Evolutionary conservation across 2,888 invertebrate species (phyloP), one percentile per base, ranked within the genome.

Genomic region (Nasonia oneida): DNA sequence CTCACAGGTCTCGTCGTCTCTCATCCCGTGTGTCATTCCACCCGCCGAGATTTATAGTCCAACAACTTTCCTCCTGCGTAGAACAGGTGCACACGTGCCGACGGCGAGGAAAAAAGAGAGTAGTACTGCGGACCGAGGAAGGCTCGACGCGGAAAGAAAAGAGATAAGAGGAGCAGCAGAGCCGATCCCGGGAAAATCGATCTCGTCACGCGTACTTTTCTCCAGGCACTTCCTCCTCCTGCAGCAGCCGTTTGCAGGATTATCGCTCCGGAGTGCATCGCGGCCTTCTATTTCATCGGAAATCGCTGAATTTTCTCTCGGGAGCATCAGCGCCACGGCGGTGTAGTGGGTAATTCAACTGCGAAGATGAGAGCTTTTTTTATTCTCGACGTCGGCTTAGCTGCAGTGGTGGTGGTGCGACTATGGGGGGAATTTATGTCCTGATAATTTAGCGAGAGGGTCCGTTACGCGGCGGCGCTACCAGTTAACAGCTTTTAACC

Each of bases 371-470:
- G 18, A 18, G 23, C 70, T 74, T 47, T 29, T 15, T 29, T 50
- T 39, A 50, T 50, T 53, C 33, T 57, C 29, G 71, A 23, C 18
- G 37, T 37, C n/a, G 33, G n/a, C 10, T 18, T 64, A 23, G 23
- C 39, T 39, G 39, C 39, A 42, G 42, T 42, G 6, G 8, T 70
- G 33, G 33, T 70, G 33, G 33, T 78, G 33, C 42, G 42, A 18
- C 3, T 71, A 39, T 47, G 29, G 39, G 33, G 23, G 29, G 29
- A 77, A 85, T 85, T 85, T 81, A 79, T 79, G 82, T 79, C 78
- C 79, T 75, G 82, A 85, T 85, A 85, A 82, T 85, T 85, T 70
- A 73, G 53, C 6, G 50, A 14, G 67, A 61, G 57, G n/a, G 12
- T 67, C 85, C 81, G 82, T 82, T 82, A 82, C 47, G 37, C n/a